Evolutionary conservation across 2,113 vertebrate species (phyloP).

Genomic region (Sprattus sprattus): DNA sequence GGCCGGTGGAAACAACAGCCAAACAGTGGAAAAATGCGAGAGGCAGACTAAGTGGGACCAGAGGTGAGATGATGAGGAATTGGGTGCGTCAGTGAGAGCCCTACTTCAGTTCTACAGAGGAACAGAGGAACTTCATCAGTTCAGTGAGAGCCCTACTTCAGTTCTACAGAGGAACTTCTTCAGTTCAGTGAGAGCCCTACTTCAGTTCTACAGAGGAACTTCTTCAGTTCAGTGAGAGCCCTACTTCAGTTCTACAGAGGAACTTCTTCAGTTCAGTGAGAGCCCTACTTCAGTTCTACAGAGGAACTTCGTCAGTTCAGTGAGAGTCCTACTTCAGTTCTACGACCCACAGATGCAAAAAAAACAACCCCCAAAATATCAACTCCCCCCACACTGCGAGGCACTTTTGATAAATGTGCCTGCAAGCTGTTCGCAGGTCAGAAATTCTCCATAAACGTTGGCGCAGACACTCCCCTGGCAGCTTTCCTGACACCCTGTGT

Average conservation of each 20-base stretch:
- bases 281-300: too few species aligned
- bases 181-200: neutral
- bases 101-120: neutral
- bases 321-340: neutral
- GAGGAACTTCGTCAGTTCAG: neutral
- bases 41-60: neutral
- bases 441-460: neutral
- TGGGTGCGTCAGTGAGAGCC: neutral
- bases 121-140: too few species aligned
- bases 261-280: too few species aligned
- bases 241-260: neutral
- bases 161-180: too few species aligned
- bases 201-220: neutral
- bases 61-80: neutral
- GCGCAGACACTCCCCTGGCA: neutral
- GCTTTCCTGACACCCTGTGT: neutral
- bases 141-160: too few species aligned
- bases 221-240: neutral
- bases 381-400: neutral
- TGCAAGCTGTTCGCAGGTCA: neutral
- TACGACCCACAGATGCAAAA: neutral
- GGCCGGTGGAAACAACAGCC: conserved; percentile 13
- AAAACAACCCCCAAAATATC: neutral
- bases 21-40: neutral
- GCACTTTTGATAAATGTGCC: neutral